Conservation (phyloP, 1,140 invertebrate species). For the Drosophila orena region DNA sequence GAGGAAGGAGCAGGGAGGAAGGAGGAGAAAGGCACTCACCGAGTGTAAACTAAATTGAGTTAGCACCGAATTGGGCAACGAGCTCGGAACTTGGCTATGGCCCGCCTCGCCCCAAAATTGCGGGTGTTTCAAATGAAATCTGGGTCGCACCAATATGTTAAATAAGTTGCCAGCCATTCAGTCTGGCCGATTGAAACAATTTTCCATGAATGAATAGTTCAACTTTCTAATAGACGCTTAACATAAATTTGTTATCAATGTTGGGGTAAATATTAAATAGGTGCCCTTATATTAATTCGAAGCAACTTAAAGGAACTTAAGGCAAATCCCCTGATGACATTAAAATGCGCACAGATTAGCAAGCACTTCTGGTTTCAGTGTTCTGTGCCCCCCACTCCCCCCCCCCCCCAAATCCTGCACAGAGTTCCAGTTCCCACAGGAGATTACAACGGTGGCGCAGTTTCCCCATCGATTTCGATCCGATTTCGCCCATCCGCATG, state of each 20-base stretch:
- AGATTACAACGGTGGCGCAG: neutral
- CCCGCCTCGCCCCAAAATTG: neutral
- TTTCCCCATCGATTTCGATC: conserved; percentile 15
- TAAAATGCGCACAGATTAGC: neutral
- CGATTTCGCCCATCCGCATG: conserved; percentile 6
- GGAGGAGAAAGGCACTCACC: conserved; percentile 14
- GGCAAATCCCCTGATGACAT: no score
- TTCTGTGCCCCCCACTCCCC: neutral
- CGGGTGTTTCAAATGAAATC: conserved; percentile 5
- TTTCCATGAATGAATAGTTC: neutral
- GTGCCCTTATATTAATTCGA: no score
- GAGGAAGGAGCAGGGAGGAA: no score
- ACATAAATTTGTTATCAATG: no score
- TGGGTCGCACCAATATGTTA: neutral
- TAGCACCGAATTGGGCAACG: conserved; percentile 62
- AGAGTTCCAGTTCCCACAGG: neutral
- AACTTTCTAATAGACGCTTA: neutral
- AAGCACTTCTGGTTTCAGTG: neutral
- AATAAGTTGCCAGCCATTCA: conserved; percentile 2
- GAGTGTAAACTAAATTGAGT: conserved; percentile 63
- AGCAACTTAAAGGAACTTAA: no score
- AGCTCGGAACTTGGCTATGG: neutral
- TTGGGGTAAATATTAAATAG: neutral
- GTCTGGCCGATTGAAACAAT: neutral
- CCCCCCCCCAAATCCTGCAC: neutral